Evolutionary conservation across 2,797 vertebrate genomes (phyloP).

Genomic region (Sardinella longiceps): DNA sequence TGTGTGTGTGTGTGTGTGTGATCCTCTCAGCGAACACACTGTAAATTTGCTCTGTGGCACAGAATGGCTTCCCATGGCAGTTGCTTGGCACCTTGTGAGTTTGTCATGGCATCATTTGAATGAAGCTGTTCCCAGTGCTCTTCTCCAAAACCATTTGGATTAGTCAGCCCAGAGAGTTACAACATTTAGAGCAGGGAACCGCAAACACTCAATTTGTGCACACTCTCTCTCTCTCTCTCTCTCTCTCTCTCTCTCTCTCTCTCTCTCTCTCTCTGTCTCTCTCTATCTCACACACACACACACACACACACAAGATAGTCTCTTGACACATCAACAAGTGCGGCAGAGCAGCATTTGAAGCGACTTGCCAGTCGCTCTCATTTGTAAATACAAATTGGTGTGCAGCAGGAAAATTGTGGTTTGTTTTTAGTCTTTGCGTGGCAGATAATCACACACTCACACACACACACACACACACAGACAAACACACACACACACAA

Average conservation of each 20-base stretch:
- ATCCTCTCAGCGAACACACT: constrained; percentile 21
- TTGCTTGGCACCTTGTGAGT: neutral
- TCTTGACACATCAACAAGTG: neutral
- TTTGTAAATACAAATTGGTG: neutral
- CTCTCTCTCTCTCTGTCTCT: too few relatives aligned
- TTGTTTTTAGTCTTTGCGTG: constrained; percentile 4
- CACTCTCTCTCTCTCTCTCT: too few relatives aligned
- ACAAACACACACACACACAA: constrained; percentile 31
- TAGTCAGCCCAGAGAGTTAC: neutral
- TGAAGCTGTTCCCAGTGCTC: neutral
- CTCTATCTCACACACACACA: neutral
- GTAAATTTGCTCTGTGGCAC: neutral
- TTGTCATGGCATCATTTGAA: neutral
- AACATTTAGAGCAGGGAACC: neutral
- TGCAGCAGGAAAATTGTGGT: neutral
- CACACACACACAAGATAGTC: neutral
- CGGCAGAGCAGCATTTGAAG: neutral
- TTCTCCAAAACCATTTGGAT: neutral
- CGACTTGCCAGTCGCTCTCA: neutral
- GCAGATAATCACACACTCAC: neutral
- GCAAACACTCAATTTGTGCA: neutral
- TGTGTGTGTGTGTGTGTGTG: neutral
- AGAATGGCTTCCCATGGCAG: constrained; percentile 1
- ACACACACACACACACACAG: constrained; percentile 23
- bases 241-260: too few relatives aligned